Percentiles rank a stretch among this genome's conserved stretches.
phyloP scores from a whole-genome alignment of 2,113 vertebrate genomes.

The Cryptomyrus ogoouensis region DNA sequence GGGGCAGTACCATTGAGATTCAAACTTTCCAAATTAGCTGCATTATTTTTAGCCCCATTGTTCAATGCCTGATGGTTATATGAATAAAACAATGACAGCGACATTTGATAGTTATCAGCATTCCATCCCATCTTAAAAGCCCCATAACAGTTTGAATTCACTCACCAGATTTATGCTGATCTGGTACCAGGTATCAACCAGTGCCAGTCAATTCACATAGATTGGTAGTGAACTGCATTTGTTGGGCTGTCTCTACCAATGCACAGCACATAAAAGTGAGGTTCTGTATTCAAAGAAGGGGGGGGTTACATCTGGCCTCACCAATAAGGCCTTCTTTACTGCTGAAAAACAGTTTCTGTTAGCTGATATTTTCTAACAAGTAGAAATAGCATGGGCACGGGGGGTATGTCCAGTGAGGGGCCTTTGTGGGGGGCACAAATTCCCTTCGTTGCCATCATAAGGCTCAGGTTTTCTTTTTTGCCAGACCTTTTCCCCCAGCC shows the following conservation, averaged over 20 bases:
- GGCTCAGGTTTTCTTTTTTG: conserved; percentile 48
- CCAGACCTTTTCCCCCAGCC: not conserved
- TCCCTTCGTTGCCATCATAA: conserved; percentile 55
- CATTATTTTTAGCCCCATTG: not conserved
- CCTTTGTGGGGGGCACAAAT: not conserved
- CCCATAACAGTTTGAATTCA: not conserved
- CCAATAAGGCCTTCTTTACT: conserved; percentile 33
- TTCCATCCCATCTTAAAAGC: not conserved
- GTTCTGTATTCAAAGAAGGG: conserved; percentile 8
- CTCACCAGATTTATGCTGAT: not conserved
- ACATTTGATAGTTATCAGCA: not conserved
- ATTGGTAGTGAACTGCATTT: not conserved
- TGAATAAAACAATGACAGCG: not conserved
- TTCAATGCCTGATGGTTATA: not conserved
- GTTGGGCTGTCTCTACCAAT: conserved; percentile 3
- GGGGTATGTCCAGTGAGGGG: conserved; percentile 19
- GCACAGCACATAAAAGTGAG: conserved; percentile 16
- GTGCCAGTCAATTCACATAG: not conserved
- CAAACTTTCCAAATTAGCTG: not conserved
- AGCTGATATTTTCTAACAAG: conserved; percentile 28
- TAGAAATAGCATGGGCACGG: conserved; percentile 18
- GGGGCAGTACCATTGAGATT: not conserved
- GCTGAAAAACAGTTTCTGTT: conserved; percentile 32
- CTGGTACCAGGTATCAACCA: not conserved
- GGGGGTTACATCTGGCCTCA: conserved; percentile 47